Percentiles rank a stretch among this genome's conserved stretches.
Evolutionary conservation across 2,797 vertebrate genomes (phyloP).

Genomic region (Chiloscyllium punctatum): DNA sequence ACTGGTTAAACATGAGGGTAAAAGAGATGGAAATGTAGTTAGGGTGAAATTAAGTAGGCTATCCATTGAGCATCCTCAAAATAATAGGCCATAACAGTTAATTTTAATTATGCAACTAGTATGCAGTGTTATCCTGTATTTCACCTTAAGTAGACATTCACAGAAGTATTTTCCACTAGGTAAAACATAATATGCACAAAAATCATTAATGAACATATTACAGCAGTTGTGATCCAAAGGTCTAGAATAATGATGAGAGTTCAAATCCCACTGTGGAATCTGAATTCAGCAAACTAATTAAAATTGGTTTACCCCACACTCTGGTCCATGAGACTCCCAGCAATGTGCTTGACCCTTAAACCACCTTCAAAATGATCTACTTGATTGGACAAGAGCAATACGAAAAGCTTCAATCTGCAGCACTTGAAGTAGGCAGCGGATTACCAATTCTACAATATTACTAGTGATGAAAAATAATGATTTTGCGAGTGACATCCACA

Average conservation of each 20-base stretch:
- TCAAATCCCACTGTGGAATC: background rate
- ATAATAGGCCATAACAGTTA: background rate
- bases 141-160: background rate
- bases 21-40: background rate
- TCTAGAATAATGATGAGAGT: background rate
- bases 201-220: background rate
- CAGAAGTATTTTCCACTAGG: background rate
- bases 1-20: background rate
- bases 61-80: background rate
- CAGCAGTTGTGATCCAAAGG: background rate
- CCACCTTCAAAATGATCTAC: background rate
- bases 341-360: background rate
- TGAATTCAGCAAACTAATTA: background rate
- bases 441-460: background rate
- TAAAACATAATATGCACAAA: conserved; percentile 39
- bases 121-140: background rate
- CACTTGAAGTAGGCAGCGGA: background rate
- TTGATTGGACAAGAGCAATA: background rate
- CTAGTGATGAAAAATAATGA: background rate
- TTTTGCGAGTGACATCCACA: background rate
- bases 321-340: background rate
- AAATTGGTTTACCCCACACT: background rate
- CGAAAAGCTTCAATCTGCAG: background rate
- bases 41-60: background rate
- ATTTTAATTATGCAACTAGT: background rate